Evolutionary conservation across 2,113 vertebrate genomes (phyloP).

Genomic region (Hippoglossus stenolepis): DNA sequence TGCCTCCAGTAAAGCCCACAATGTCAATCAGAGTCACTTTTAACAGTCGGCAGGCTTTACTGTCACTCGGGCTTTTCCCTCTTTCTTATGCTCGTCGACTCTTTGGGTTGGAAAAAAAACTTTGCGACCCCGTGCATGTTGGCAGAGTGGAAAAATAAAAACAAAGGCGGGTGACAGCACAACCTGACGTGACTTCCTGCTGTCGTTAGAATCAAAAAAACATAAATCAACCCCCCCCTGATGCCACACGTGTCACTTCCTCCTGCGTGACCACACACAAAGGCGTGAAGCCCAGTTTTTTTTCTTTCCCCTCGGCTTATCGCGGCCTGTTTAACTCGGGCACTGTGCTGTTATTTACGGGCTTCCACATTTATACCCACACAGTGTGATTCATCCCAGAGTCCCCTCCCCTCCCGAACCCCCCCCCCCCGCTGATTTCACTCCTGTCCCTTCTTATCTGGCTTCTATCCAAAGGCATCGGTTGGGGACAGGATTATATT

Average conservation of each 20-base stretch:
- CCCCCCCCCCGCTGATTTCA: slow-evolving; percentile 58
- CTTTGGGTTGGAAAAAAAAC: neutral
- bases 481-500: slow-evolving; percentile 77
- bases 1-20: slow-evolving; percentile 47
- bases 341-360: slow-evolving; percentile 67
- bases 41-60: slow-evolving; percentile 49
- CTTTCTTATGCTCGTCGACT: neutral
- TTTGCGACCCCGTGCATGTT: neutral
- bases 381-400: slow-evolving; percentile 33
- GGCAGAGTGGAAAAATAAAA: neutral
- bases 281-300: slow-evolving; percentile 15
- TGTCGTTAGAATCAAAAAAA: slow-evolving; percentile 18
- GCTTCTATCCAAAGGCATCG: slow-evolving; percentile 72
- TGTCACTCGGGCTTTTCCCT: slow-evolving; percentile 1
- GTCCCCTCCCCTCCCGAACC: slow-evolving; percentile 1
- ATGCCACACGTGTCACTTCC: slow-evolving; percentile 3
- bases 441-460: slow-evolving; percentile 72
- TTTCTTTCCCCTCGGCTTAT: slow-evolving; percentile 31
- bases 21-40: slow-evolving; percentile 72
- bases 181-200: neutral
- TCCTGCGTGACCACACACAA: slow-evolving; percentile 27
- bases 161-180: neutral
- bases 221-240: neutral
- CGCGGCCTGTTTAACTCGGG: slow-evolving; percentile 49
- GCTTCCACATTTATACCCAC: slow-evolving; percentile 65